A percentile compares a stretch with the other conserved stretches of the same genome.
Conservation (phyloP, 2,113 vertebrate species). For the Dicentrarchus labrax region DNA sequence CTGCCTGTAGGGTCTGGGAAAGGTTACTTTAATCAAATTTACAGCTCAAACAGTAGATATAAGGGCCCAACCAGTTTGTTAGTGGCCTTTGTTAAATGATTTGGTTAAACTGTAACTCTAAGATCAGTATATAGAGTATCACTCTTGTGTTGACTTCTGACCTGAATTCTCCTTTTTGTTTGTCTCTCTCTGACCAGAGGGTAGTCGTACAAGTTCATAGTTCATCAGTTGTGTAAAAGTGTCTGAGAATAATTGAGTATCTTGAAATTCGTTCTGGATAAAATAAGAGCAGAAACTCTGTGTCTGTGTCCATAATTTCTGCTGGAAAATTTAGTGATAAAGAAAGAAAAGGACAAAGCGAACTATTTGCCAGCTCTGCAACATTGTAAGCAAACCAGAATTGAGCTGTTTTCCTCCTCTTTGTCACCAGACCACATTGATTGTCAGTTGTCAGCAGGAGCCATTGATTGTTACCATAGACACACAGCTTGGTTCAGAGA, state of each 20-base stretch:
- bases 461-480: constrained; percentile 44
- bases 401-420: constrained; percentile 34
- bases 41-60: not conserved
- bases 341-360: not conserved
- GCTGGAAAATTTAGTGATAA: not conserved
- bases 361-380: constrained; percentile 8
- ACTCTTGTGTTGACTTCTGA: constrained; percentile 23
- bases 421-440: constrained; percentile 36
- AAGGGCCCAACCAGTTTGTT: not conserved
- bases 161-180: constrained; percentile 18
- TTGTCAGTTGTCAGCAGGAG: constrained; percentile 42
- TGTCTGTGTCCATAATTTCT: not conserved
- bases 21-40: constrained; percentile 16
- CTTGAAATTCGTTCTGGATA: not conserved
- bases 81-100: not conserved
- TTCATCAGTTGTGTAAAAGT: constrained; percentile 13
- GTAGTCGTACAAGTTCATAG: not conserved
- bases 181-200: not conserved
- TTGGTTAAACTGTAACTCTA: not conserved
- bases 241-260: not conserved
- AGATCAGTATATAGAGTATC: not conserved
- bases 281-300: not conserved
- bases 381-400: not conserved
- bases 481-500: constrained; percentile 15
- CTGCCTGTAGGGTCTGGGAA: constrained; percentile 20